phyloP scores from a whole-genome alignment of 2,888 invertebrate species.

The Amorpha juglandis region DNA sequence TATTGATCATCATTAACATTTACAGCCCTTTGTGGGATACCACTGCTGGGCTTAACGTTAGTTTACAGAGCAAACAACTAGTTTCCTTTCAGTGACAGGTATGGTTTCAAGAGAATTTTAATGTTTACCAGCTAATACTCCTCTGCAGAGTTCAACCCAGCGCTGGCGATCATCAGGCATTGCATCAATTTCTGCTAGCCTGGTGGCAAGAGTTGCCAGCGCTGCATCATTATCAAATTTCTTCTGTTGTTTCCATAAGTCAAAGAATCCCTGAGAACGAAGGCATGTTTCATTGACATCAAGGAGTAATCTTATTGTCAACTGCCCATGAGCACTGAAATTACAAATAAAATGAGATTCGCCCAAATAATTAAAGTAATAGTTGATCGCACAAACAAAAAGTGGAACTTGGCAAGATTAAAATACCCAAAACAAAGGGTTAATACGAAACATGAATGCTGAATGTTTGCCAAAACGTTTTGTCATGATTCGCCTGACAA shows the following conservation, averaged over 20 bases:
- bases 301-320: slow-evolving; percentile 94
- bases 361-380: slow-evolving; percentile 4
- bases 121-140: slow-evolving; percentile 85
- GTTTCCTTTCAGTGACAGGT: background rate
- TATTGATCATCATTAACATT: too few relatives aligned
- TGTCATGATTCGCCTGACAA: background rate
- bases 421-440: slow-evolving; percentile 21
- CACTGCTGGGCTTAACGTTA: too few relatives aligned
- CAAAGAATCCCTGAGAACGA: slow-evolving; percentile 95
- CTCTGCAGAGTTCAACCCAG: slow-evolving; percentile 87
- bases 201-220: slow-evolving; percentile 86
- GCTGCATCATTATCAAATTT: slow-evolving; percentile 93
- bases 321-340: slow-evolving; percentile 88
- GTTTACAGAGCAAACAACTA: too few relatives aligned
- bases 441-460: slow-evolving; percentile 21
- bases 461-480: slow-evolving; percentile 26
- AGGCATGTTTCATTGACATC: slow-evolving; percentile 97
- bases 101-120: background rate
- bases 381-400: background rate
- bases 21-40: too few relatives aligned
- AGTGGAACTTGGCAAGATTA: slow-evolving; percentile 25
- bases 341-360: slow-evolving; percentile 39
- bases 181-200: slow-evolving; percentile 88
- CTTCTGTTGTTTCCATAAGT: slow-evolving; percentile 94
- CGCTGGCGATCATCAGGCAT: slow-evolving; percentile 83